phyloP scores from a whole-genome alignment of 2,113 vertebrate genomes.

The Prinia subflava region DNA sequence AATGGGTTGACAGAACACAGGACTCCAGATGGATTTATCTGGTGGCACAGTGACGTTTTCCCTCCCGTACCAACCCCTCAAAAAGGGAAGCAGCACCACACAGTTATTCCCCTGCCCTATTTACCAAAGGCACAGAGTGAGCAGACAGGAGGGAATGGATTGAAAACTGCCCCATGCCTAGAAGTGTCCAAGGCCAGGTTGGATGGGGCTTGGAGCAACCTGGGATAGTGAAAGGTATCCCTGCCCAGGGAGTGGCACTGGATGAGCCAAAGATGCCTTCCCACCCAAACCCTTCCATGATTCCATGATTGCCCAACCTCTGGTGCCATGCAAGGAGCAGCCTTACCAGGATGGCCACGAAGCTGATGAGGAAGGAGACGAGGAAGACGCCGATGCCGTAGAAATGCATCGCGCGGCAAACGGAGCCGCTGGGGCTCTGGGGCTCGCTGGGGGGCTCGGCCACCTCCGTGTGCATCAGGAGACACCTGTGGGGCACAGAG shows the following conservation, averaged over 20 bases:
- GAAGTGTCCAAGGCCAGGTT: background rate
- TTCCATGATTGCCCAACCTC: background rate
- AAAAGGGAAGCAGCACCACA: background rate
- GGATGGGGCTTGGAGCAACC: background rate
- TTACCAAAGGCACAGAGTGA: background rate
- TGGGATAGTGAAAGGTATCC: background rate
- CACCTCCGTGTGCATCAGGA: constrained; percentile 79
- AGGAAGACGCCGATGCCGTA: constrained; percentile 81
- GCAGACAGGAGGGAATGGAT: background rate
- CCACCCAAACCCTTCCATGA: background rate
- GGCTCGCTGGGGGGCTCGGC: constrained; percentile 16
- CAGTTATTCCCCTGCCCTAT: background rate
- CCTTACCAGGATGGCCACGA: constrained; percentile 80
- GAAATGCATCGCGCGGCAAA: constrained; percentile 71
- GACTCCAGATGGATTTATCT: background rate
- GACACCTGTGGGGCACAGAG: constrained; percentile 72
- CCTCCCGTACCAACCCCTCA: background rate
- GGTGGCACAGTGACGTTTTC: background rate
- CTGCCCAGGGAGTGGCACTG: background rate
- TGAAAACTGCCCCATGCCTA: background rate
- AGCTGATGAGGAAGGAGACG: constrained; percentile 77
- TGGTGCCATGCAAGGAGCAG: background rate
- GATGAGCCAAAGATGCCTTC: background rate
- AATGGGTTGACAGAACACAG: background rate
- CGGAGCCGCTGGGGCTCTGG: background rate